These are phyloP conservation scores for Tetrax tetrax DNA, from an alignment of 2,113 vertebrate species.

Conservation along the genomic window DNA sequence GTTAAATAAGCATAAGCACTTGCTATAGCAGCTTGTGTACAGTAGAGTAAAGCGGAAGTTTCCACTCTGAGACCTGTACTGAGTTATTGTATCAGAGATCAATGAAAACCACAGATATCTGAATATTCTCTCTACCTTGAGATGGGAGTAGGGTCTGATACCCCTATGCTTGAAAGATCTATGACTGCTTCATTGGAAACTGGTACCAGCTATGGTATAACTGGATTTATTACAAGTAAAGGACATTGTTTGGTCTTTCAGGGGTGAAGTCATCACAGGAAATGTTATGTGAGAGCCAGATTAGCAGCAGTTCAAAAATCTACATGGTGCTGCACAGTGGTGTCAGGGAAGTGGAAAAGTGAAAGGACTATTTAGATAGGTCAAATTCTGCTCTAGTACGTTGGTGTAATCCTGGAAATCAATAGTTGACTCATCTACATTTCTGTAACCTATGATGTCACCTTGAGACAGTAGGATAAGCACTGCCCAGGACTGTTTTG, in stretches of 20 bases:
- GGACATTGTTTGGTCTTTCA: not conserved
- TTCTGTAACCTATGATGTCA: not conserved
- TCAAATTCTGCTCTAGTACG: not conserved
- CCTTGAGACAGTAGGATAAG: not conserved
- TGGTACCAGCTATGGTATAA: not conserved
- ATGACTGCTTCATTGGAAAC: not conserved
- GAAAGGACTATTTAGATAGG: not conserved
- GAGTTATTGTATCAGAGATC: not conserved
- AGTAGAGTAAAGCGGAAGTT: not conserved
- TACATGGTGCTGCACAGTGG: not conserved
- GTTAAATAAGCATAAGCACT: not conserved
- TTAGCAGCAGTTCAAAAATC: not conserved
- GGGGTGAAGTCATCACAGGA: not conserved
- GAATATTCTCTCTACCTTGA: not conserved
- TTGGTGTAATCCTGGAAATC: not conserved
- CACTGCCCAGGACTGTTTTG: not conserved
- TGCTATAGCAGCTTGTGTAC: not conserved
- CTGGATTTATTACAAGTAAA: not conserved
- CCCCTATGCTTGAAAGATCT: not conserved
- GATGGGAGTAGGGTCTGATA: not conserved
- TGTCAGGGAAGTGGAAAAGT: not conserved
- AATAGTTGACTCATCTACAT: not conserved
- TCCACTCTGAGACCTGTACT: not conserved
- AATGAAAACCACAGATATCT: not conserved
- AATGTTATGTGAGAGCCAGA: not conserved